Evolutionary conservation across 2,888 invertebrate species (phyloP).

Genomic region (Andrena minutula): DNA sequence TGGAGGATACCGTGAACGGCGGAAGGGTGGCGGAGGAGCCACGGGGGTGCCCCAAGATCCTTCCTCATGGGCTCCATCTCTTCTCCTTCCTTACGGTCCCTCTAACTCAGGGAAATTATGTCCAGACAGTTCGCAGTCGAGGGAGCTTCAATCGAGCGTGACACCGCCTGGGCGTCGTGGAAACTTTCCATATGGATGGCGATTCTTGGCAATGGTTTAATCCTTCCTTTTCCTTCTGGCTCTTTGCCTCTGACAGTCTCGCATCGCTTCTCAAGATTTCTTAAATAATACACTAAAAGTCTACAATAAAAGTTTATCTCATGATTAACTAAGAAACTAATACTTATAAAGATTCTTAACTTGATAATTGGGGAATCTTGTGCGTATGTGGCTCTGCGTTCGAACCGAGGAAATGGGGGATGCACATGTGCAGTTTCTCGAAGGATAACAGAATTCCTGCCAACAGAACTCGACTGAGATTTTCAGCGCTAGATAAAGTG

Average conservation of each 20-base stretch:
- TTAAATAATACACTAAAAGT: no score
- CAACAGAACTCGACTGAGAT: not conserved
- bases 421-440: not conserved
- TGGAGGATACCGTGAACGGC: constrained; percentile 47
- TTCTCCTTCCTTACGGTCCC: constrained; percentile 25
- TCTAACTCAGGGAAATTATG: constrained; percentile 60
- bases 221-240: not conserved
- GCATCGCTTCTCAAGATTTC: not conserved
- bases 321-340: no score
- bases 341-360: no score
- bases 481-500: not conserved
- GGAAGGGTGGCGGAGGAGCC: constrained; percentile 5
- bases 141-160: constrained; percentile 56
- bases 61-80: constrained; percentile 41
- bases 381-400: not conserved
- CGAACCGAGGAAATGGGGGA: not conserved
- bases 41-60: constrained; percentile 21
- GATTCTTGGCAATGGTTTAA: not conserved
- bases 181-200: constrained; percentile 36
- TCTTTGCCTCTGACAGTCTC: not conserved
- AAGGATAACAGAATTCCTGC: not conserved
- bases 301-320: no score
- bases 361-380: no score
- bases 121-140: constrained; percentile 40
- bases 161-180: constrained; percentile 4